Evolutionary conservation across 2,888 invertebrate species (phyloP).

Genomic region (Polymixis lichenea): DNA sequence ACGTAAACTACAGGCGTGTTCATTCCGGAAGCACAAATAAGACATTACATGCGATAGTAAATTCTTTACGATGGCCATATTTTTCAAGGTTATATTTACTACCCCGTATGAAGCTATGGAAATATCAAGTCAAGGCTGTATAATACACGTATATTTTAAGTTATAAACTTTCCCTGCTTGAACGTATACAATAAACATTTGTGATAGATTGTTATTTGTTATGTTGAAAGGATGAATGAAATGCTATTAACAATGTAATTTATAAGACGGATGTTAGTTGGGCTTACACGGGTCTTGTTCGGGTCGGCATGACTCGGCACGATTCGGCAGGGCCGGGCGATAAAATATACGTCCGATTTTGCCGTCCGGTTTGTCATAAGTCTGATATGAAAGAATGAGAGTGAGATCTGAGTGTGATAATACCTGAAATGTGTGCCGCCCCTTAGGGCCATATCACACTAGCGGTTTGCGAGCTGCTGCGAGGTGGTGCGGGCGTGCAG

Average conservation of each 20-base stretch:
- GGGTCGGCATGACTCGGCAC: not conserved
- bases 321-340: not conserved
- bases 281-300: not conserved
- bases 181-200: not conserved
- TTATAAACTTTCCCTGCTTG: constrained; percentile 3
- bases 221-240: not conserved
- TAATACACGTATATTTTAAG: not conserved
- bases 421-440: too few species aligned
- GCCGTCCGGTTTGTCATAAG: too few species aligned
- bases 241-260: not conserved
- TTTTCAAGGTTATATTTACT: constrained; percentile 19
- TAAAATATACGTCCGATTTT: not conserved
- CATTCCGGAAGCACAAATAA: constrained; percentile 32
- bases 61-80: constrained; percentile 25
- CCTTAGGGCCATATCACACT: too few species aligned
- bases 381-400: too few species aligned
- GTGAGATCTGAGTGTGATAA: too few species aligned
- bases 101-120: constrained; percentile 25
- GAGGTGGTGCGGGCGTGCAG: too few species aligned
- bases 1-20: too few species aligned
- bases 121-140: constrained; percentile 21
- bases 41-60: constrained; percentile 25
- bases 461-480: too few species aligned
- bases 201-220: not conserved
- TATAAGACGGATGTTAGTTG: too few species aligned